Conservation (phyloP, 2,113 vertebrate species). For the Callorhinus ursinus region DNA sequence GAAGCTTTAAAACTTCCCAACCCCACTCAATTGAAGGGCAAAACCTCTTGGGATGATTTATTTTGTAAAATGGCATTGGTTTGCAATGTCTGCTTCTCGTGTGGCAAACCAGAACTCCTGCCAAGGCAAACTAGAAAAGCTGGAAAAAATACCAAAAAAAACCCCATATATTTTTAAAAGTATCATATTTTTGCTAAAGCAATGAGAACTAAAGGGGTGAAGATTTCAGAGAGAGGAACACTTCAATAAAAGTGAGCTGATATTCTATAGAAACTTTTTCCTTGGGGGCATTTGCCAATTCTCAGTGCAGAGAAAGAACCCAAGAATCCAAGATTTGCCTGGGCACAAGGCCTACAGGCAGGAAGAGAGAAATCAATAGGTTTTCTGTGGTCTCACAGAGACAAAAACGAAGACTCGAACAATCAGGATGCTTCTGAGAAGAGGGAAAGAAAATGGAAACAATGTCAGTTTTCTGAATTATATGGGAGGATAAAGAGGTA, state of each 20-base stretch:
- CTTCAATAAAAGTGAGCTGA: not conserved
- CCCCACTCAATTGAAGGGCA: not conserved
- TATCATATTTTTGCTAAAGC: not conserved
- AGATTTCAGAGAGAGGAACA: not conserved
- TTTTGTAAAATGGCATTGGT: not conserved
- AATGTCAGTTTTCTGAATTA: not conserved
- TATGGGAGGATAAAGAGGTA: not conserved
- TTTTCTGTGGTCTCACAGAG: not conserved
- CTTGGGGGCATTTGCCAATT: not conserved
- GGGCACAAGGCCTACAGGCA: not conserved
- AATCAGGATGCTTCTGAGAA: not conserved
- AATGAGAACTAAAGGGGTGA: not conserved
- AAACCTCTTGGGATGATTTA: not conserved
- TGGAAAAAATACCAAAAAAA: not conserved
- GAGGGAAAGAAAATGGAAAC: not conserved
- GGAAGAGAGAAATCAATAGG: not conserved
- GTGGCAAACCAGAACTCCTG: not conserved
- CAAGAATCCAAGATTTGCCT: not conserved
- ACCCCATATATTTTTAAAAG: not conserved
- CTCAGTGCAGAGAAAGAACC: not conserved
- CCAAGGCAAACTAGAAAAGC: not conserved
- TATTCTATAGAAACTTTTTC: not conserved
- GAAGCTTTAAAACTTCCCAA: constrained; percentile 7
- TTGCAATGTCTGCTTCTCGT: not conserved
- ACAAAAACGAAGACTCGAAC: not conserved